Base-by-base conservation (phyloP, 2,113 vertebrate genomes). In the Pseudopipra pipra region DNA sequence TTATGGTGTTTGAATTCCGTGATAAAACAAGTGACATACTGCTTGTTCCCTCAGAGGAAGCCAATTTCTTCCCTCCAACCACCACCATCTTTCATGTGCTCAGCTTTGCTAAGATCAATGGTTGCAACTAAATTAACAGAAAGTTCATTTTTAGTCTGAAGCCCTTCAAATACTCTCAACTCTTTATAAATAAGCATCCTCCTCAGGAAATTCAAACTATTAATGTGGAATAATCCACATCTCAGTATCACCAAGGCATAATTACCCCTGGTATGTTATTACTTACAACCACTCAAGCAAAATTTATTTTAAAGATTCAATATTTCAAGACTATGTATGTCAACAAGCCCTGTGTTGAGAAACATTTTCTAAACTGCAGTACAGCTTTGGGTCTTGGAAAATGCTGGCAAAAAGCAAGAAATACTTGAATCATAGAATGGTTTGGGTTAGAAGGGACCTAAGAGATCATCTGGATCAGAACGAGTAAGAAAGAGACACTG, bases 401-500 rank as follows among this genome's bases (percentile, higher is more conserved):
- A 43, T 14, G 11, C 33, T 1, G 5, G 13, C 8, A 41, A 74
- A 70, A 80, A 46, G 0, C 11, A 61, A 76, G 15, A 55, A 44
- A 56, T 27, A 25, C 12, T 54, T 52, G 6, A 25, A 46, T 19
- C 1, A 2, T 27, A 22, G 71, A 19, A 55, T 15, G 41, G 9
- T 31, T 55, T 47, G 21, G 16, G 41, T 31, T 83, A 30, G 78
- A 55, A 70, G 30, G 47, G 62, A 54, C n/a, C 28, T 61, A 24
- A 25, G 39, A 22, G 28, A 46, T 43, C 19, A 14, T 31, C 19
- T 22, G 21, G 27, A 30, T 54, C 78, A 75, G n/a, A 46, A 66
- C 0, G 1, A 54, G 6, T 30, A 19, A 17, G 6, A 56, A 2
- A 74, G 24, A 58, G 14, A 62, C 3, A 6, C 6, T 18, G 6